Evolutionary conservation across 2,888 invertebrate genomes (phyloP).

Genomic region (Dioctria rufipes): DNA sequence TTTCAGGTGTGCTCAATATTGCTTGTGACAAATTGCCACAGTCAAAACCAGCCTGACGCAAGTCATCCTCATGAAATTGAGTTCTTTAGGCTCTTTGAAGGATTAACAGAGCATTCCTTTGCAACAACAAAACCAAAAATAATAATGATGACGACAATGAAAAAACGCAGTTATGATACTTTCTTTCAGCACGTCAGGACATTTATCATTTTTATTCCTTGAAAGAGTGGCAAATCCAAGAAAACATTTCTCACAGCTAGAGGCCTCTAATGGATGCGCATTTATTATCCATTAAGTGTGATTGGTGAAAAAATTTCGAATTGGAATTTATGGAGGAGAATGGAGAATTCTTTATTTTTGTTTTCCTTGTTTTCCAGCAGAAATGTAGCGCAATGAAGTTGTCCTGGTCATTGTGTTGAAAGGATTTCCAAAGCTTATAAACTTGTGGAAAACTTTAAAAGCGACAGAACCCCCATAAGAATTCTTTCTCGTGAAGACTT

Average conservation of each 20-base stretch:
- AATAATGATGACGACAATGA: not conserved
- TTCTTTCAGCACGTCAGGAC: constrained; percentile 14
- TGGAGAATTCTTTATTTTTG: not conserved
- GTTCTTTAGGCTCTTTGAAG: not conserved
- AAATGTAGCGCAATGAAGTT: not conserved
- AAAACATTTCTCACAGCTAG: constrained; percentile 10
- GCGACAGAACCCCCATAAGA: not conserved
- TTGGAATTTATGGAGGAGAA: constrained; percentile 4
- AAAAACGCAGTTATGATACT: constrained; percentile 26
- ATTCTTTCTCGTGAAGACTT: not conserved
- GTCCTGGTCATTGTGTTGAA: constrained; percentile 21
- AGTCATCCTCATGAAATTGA: constrained; percentile 19
- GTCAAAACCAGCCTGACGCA: constrained; percentile 6
- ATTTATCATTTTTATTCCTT: constrained; percentile 24
- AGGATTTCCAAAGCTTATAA: constrained; percentile 20
- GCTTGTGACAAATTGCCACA: constrained; percentile 24
- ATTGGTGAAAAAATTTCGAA: constrained; percentile 13
- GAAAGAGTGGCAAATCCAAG: not conserved
- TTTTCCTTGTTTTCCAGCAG: not conserved
- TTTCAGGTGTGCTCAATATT: no score
- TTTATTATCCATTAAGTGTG: constrained; percentile 35
- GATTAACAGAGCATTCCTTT: constrained; percentile 14
- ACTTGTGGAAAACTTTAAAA: constrained; percentile 17
- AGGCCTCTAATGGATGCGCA: constrained; percentile 25
- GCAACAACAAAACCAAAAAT: no score